Percentiles rank a stretch among this genome's conserved stretches.
Evolutionary conservation across 2,888 invertebrate genomes (phyloP).

Genomic region (Papilio elwesi): DNA sequence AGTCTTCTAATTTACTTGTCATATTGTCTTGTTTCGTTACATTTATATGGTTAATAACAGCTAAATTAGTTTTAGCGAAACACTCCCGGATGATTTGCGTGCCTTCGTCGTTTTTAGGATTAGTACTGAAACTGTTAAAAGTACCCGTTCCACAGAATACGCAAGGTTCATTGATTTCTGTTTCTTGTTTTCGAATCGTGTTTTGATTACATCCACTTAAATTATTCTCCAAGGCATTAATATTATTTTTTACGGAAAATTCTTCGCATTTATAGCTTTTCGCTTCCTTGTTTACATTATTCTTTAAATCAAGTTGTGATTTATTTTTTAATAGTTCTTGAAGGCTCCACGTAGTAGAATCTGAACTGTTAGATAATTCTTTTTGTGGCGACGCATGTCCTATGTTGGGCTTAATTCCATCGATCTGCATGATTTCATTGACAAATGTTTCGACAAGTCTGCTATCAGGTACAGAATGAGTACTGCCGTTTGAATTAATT

Average conservation of each 20-base stretch:
- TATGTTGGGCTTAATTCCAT: slow-evolving; percentile 5
- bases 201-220: background rate
- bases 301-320: slow-evolving; percentile 5
- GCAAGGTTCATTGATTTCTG: slow-evolving; percentile 10
- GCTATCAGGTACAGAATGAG: slow-evolving; percentile 2
- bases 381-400: background rate
- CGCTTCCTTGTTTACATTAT: background rate
- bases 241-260: background rate
- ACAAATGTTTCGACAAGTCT: slow-evolving; percentile 24
- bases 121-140: background rate
- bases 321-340: slow-evolving; percentile 12
- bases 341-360: slow-evolving; percentile 16
- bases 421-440: slow-evolving; percentile 29
- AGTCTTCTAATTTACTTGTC: background rate
- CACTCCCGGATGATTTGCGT: slow-evolving; percentile 22
- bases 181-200: background rate
- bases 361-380: slow-evolving; percentile 3
- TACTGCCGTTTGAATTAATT: background rate
- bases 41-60: background rate
- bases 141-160: slow-evolving; percentile 25
- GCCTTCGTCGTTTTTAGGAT: slow-evolving; percentile 4
- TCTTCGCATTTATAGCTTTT: background rate
- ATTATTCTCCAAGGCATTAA: background rate
- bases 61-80: slow-evolving; percentile 34
- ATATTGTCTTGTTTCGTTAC: slow-evolving; percentile 5